phyloP scores from a whole-genome alignment of 53 echinoderm and acorn worm genomes.

The Paelopatides confundens region DNA sequence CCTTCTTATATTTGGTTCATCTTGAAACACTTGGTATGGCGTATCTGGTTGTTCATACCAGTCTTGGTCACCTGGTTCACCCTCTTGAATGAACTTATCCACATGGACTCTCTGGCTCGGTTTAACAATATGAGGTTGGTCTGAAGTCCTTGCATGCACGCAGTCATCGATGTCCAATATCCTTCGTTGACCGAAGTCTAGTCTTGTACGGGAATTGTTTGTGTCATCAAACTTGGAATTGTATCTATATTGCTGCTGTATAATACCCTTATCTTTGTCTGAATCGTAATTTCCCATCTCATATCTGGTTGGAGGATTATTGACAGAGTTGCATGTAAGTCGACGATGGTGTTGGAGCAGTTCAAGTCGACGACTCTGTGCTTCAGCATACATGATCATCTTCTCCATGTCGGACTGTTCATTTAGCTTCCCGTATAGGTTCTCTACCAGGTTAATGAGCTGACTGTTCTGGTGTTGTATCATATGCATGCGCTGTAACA shows the following conservation, averaged over 20 bases:
- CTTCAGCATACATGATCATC: too few species aligned
- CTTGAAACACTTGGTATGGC: not conserved
- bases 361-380: too few species aligned
- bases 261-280: too few species aligned
- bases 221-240: too few species aligned
- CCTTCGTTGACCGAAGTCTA: too few species aligned
- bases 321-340: too few species aligned
- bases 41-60: not conserved
- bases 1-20: not conserved
- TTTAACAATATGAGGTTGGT: not conserved
- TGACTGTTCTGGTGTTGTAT: not conserved
- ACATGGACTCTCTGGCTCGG: not conserved
- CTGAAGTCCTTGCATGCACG: not conserved
- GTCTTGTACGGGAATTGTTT: too few species aligned
- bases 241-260: too few species aligned
- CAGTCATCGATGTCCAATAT: too few species aligned
- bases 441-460: conserved; percentile 13
- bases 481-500: not conserved
- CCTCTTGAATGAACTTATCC: not conserved
- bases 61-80: not conserved
- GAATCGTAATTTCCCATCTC: too few species aligned
- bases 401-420: not conserved
- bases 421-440: not conserved
- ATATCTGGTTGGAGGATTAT: too few species aligned
- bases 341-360: too few species aligned